Evolutionary conservation across 2,797 vertebrate species (phyloP).

Genomic region (Moxostoma hubbsi): DNA sequence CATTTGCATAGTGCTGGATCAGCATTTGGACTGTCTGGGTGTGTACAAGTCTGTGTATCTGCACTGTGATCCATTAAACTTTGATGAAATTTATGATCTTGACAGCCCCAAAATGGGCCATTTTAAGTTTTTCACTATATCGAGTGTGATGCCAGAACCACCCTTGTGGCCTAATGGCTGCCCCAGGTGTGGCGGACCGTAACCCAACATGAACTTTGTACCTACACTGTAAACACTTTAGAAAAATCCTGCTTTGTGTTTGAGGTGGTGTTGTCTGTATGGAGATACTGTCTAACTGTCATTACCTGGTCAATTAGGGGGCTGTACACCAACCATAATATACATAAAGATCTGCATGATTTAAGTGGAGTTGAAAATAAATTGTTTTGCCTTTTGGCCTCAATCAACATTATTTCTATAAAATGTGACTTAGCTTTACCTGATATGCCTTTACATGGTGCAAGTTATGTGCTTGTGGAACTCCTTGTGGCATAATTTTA

Average conservation of each 20-base stretch:
- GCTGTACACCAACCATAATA: conserved; percentile 5
- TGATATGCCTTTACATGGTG: neutral
- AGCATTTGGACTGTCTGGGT: conserved; percentile 35
- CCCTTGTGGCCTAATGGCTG: conserved; percentile 55
- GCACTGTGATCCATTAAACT: conserved; percentile 94
- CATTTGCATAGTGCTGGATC: conserved; percentile 9
- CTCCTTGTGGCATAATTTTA: neutral
- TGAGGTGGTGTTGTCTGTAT: conserved; percentile 48
- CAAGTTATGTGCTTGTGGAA: neutral
- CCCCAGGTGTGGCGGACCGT: conserved; percentile 41
- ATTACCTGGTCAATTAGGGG: conserved; percentile 25
- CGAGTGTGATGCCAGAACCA: conserved; percentile 98
- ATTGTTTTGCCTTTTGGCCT: neutral
- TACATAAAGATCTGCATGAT: conserved; percentile 31
- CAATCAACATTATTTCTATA: neutral
- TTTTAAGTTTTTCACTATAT: conserved; percentile 48
- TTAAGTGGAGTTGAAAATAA: conserved; percentile 18
- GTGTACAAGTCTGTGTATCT: conserved; percentile 67
- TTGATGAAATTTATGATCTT: conserved; percentile 13
- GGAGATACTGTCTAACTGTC: conserved; percentile 52
- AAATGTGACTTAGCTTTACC: neutral
- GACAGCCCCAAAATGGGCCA: neutral
- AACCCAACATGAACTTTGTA: conserved; percentile 35
- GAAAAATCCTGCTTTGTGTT: conserved; percentile 47
- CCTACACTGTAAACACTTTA: conserved; percentile 50